Evolutionary conservation across 2,113 vertebrate species (phyloP).

Genomic region (Proterorhinus semilunaris): DNA sequence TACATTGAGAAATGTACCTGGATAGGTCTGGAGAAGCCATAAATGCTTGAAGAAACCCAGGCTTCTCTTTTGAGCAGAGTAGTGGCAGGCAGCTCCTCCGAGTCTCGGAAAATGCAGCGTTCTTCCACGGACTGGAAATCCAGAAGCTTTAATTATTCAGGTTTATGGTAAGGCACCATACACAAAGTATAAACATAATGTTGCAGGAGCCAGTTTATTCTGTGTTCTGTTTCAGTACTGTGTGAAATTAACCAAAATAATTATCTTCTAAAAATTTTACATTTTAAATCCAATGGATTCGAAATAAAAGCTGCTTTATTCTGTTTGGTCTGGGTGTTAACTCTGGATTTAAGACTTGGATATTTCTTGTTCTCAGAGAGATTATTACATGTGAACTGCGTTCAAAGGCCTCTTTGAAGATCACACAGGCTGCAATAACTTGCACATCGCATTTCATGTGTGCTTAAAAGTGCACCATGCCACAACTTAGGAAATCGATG

Average conservation of each 20-base stretch:
- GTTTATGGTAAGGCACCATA: too few relatives aligned
- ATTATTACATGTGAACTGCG: conserved; percentile 22
- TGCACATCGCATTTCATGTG: too few relatives aligned
- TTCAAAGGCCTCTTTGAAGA: conserved; percentile 36
- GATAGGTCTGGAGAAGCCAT: conserved; percentile 79
- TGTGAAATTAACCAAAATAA: too few relatives aligned
- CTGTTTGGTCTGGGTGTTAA: neutral
- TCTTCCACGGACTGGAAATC: conserved; percentile 74
- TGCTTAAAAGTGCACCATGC: neutral
- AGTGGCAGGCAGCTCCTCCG: conserved; percentile 54
- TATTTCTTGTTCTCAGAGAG: neutral
- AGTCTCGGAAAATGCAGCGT: conserved; percentile 73
- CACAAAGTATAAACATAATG: too few relatives aligned
- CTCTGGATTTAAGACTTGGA: conserved; percentile 6
- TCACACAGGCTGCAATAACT: conserved; percentile 1
- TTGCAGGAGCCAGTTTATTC: too few relatives aligned
- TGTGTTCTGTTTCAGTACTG: neutral
- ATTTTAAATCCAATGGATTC: neutral
- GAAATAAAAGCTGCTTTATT: neutral
- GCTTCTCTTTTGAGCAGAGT: conserved; percentile 76
- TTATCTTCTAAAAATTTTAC: neutral
- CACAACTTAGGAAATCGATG: neutral
- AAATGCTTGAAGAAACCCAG: conserved; percentile 79
- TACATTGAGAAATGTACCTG: conserved; percentile 62
- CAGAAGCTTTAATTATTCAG: neutral